phyloP scores from a whole-genome alignment of 1,140 invertebrate species.

The Homalodisca vitripennis region DNA sequence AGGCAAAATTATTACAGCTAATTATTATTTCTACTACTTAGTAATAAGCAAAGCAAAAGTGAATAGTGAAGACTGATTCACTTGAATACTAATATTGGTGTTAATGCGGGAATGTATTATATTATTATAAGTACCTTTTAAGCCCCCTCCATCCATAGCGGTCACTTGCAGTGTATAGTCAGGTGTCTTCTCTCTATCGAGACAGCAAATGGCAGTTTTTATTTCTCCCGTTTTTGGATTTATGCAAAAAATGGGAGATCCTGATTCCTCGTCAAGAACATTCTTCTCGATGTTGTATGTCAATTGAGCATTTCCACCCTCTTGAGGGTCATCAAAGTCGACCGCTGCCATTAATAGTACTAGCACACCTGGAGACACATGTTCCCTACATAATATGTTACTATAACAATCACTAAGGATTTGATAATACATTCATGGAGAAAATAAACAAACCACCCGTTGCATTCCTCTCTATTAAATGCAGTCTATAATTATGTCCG shows the following conservation, averaged over 20 bases:
- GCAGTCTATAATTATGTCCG: too few species aligned
- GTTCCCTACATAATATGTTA: too few species aligned
- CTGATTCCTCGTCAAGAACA: constrained; percentile 91
- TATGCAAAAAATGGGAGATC: constrained; percentile 91
- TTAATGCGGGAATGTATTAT: neutral
- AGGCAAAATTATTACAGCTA: neutral
- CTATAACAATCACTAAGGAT: too few species aligned
- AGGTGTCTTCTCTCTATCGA: constrained; percentile 91
- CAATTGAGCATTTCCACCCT: constrained; percentile 86
- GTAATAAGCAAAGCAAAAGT: neutral
- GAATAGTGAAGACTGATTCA: neutral
- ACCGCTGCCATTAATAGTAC: constrained; percentile 98
- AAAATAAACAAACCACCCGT: too few species aligned
- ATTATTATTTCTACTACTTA: neutral
- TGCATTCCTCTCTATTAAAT: too few species aligned
- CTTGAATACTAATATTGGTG: too few species aligned
- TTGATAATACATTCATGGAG: too few species aligned
- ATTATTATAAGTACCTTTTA: constrained; percentile 62
- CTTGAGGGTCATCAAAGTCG: constrained; percentile 94
- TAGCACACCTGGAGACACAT: constrained; percentile 64
- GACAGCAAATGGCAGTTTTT: constrained; percentile 89
- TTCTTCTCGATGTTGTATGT: constrained; percentile 95
- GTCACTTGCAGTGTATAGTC: constrained; percentile 96
- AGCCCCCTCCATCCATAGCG: constrained; percentile 86
- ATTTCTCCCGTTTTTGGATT: constrained; percentile 92